Base-by-base conservation (phyloP, 2,113 vertebrate genomes). In the Oreochromis niloticus region DNA sequence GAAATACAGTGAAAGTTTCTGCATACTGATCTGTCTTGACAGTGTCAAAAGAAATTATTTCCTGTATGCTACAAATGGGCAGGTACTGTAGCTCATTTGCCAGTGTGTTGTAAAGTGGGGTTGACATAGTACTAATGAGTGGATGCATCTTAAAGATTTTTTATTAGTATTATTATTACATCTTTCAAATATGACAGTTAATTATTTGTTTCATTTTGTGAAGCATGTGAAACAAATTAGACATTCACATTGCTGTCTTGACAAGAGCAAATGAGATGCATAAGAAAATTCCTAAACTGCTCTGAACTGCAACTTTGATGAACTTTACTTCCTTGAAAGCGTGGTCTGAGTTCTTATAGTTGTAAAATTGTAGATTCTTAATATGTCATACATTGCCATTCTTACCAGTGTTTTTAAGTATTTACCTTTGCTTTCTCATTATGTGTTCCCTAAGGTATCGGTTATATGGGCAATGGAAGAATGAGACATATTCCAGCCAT, bases 381-480 rank as follows among this genome's bases (percentile, higher is more conserved):
- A 19, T 54, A 55, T 55, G 27, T 36, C 5, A 16, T 11, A 4
- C 14, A 39, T 11, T 81, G 50, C 9, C 36, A 50, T 7, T 79
- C 30, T 39, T 80, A 8, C 5, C 3, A 7, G 2, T 78, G 27
- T 87, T 54, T 59, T 19, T 39, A 7, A 81, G 41, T 66, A 30
- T 48, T 66, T n/a, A 36, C 68, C 55, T 75, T 6, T 57, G 1
- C 17, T 46, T 83, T 80, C 32, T 86, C 22, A 68, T 5, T 86
- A 22, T 52, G 1, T 85, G 39, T 43, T 68, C 48, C 22, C 41
- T 59, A 91, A 99, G 99, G 96, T 99, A 99, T 89, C 98, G 98
- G 87, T 96, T 99, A 30, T 99, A 99, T 85, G 99, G 99, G 9
- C 99, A 99, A 2, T 99, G 98, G 98, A 99, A 99, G 95, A 99